Base-by-base conservation (phyloP, 2,888 invertebrate genomes). In the Eurois occulta region DNA sequence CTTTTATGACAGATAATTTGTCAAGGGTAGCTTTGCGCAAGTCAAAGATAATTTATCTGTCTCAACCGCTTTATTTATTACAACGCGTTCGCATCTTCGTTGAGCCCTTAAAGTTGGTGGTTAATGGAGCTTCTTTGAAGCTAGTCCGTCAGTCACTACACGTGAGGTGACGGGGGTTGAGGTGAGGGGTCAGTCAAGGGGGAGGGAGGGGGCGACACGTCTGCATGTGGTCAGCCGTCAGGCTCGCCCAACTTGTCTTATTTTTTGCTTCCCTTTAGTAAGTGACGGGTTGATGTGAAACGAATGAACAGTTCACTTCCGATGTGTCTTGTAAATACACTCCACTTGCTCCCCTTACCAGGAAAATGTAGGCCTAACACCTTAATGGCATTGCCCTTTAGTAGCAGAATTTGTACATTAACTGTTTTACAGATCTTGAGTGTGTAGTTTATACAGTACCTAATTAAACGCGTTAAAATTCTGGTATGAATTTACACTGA, bases 1-100 rank as follows among this genome's bases (percentile, higher is more conserved):
- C 94, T 94, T 94, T 95, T 96, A 95, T 95, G 96, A 95, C 95
- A 95, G 95, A 94, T 94, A 95, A 96, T 96, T 96, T 96, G 95
- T 96, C 95, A 95, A 92, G 93, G 93, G 94, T 94, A 92, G 93
- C 95, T 94, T 93, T 94, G 94, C 92, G 93, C 93, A 92, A 96
- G 95, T 95, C 96, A 95, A 96, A 96, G 95, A 95, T 96, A 96
- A 96, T 96, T 96, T 96, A 96, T 96, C 95, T 96, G 95, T 96
- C 96, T 96, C 95, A 93, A 94, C 93, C 93, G 94, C 94, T 95
- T 96, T 96, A 96, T 96, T 96, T 96, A 96, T 96, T 96, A 94
- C 93, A 91, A 92, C 94, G 94, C 94, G 95, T 95, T 95, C 95
- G 94, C 94, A 94, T 95, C 95, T 94, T 91, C 91, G 93, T 91